phyloP scores from a whole-genome alignment of 2,888 invertebrate genomes.

The Epirrhoe tristata region DNA sequence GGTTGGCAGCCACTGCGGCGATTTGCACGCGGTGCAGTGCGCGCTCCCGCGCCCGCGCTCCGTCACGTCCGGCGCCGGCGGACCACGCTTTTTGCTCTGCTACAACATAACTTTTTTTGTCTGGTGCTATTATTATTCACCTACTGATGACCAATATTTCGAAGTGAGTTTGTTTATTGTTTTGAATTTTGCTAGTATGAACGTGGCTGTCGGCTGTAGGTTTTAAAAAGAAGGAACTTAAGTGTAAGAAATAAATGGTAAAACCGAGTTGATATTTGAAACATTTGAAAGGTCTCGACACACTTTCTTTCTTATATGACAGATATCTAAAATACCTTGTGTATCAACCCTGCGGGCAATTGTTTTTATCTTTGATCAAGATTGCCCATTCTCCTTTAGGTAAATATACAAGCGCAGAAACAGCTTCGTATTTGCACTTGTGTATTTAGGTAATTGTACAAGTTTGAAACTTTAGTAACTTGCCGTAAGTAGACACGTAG shows the following conservation, averaged over 20 bases:
- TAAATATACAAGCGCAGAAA: background rate
- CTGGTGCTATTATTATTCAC: constrained; percentile 11
- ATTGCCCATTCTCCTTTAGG: too few relatives aligned
- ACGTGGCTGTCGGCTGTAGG: too few relatives aligned
- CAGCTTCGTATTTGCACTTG: background rate
- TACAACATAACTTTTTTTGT: constrained; percentile 31
- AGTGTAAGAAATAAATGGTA: too few relatives aligned
- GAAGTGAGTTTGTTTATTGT: too few relatives aligned
- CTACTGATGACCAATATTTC: too few relatives aligned
- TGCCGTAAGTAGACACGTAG: background rate
- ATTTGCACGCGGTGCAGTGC: constrained; percentile 70
- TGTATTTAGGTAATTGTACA: background rate
- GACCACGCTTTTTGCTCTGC: constrained; percentile 75
- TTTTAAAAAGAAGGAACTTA: too few relatives aligned
- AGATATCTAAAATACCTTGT: too few relatives aligned
- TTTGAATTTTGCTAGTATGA: background rate
- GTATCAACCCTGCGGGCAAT: too few relatives aligned
- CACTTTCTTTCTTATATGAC: too few relatives aligned
- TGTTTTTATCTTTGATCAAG: too few relatives aligned
- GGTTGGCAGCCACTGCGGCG: constrained; percentile 77
- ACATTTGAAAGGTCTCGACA: too few relatives aligned
- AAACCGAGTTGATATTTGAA: too few relatives aligned
- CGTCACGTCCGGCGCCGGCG: constrained; percentile 53
- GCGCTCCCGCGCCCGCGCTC: constrained; percentile 50
- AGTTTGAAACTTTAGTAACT: background rate